Evolutionary conservation across 2,888 invertebrate species (phyloP).

Genomic region (Drosophila recens): DNA sequence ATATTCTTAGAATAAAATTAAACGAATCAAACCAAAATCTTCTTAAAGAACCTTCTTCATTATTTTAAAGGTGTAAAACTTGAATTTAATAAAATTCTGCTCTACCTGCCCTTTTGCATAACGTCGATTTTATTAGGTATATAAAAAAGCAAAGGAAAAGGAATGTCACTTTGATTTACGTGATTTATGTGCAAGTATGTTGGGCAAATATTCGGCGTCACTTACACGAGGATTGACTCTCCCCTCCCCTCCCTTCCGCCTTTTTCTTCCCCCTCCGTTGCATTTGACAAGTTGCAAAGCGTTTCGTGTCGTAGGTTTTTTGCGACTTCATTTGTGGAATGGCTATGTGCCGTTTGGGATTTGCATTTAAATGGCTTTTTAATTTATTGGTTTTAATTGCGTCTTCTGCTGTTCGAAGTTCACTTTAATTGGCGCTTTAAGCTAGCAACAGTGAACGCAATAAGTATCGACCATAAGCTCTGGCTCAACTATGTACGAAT

Average conservation of each 20-base stretch:
- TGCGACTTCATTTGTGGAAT: slow-evolving; percentile 49
- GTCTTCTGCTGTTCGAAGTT: slow-evolving; percentile 2
- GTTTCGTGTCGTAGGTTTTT: slow-evolving; percentile 46
- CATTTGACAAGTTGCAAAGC: slow-evolving; percentile 16
- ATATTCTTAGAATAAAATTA: no score
- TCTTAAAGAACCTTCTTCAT: no score
- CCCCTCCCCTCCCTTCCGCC: neutral
- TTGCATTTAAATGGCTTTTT: slow-evolving; percentile 71
- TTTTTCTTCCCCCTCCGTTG: neutral
- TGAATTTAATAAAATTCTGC: neutral
- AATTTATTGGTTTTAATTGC: slow-evolving; percentile 73
- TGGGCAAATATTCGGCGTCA: slow-evolving; percentile 16
- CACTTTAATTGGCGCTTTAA: slow-evolving; percentile 58
- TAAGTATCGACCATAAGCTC: slow-evolving; percentile 34
- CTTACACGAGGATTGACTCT: slow-evolving; percentile 8
- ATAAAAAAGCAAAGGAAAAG: slow-evolving; percentile 37
- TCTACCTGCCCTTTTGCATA: neutral
- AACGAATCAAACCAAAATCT: no score
- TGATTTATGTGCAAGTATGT: slow-evolving; percentile 42
- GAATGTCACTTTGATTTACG: slow-evolving; percentile 79
- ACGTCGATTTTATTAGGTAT: neutral
- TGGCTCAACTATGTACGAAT: slow-evolving; percentile 41
- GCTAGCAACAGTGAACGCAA: slow-evolving; percentile 27
- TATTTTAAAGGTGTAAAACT: no score
- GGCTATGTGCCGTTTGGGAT: slow-evolving; percentile 11